A percentile compares a stretch with the other conserved stretches of the same genome.
Evolutionary conservation across 2,113 vertebrate genomes (phyloP).

Genomic region (Tyrannus savana): DNA sequence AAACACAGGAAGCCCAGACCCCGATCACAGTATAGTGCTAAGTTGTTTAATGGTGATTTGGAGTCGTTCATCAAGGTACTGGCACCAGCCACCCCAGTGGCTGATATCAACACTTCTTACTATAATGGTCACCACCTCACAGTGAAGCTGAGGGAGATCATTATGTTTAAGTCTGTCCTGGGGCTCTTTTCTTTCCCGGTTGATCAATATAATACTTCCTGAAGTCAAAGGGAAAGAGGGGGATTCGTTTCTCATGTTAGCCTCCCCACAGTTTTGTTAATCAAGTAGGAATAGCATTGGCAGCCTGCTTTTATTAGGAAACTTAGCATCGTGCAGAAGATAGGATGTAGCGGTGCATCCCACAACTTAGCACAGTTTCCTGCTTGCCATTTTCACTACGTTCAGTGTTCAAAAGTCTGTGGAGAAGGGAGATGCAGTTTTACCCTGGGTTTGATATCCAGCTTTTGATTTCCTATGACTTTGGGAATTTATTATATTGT

Average conservation of each 20-base stretch:
- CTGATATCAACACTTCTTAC: conserved; percentile 70
- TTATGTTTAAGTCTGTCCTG: conserved; percentile 78
- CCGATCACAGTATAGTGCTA: conserved; percentile 91
- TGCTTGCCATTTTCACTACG: not conserved
- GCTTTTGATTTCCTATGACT: conserved; percentile 69
- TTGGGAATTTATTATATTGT: conserved; percentile 80
- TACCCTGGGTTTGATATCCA: conserved; percentile 6
- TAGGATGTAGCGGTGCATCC: not conserved
- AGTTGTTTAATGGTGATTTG: conserved; percentile 97
- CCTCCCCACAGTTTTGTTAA: not conserved
- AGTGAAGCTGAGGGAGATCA: conserved; percentile 73
- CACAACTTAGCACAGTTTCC: not conserved
- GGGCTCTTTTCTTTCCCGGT: conserved; percentile 73
- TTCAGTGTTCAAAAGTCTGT: not conserved
- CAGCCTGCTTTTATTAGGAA: conserved; percentile 1
- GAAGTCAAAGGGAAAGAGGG: conserved; percentile 75
- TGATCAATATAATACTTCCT: conserved; percentile 81
- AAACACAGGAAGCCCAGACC: conserved; percentile 89
- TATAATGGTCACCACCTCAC: conserved; percentile 71
- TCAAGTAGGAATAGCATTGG: not conserved
- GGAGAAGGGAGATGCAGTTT: not conserved
- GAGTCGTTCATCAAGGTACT: conserved; percentile 95
- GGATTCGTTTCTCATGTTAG: not conserved
- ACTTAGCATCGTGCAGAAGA: not conserved
- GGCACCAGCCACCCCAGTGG: conserved; percentile 68